Conservation (phyloP, 2,113 vertebrate genomes). For the Rhinoptilus africanus region DNA sequence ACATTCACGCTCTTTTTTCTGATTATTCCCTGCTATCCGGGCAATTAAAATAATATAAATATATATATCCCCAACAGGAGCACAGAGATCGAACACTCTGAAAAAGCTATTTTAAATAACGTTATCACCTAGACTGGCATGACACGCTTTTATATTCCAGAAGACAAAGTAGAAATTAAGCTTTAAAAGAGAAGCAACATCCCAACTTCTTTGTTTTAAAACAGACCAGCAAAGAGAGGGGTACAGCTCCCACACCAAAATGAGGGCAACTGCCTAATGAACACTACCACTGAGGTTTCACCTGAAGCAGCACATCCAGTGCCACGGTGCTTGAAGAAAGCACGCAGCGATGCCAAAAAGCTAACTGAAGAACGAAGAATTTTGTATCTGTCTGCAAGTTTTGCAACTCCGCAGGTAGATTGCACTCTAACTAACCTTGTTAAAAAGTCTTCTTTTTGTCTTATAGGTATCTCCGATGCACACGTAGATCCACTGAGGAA, state of each 20-base stretch:
- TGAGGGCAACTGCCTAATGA: constrained; percentile 18
- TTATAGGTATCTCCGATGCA: constrained; percentile 75
- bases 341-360: neutral
- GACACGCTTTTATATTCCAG: constrained; percentile 4
- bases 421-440: constrained; percentile 79
- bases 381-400: constrained; percentile 38
- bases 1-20: constrained; percentile 26
- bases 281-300: neutral
- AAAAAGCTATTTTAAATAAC: constrained; percentile 17
- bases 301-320: constrained; percentile 25
- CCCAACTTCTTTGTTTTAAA: neutral
- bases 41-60: constrained; percentile 16
- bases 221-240: neutral
- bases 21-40: constrained; percentile 26
- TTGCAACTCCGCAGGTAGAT: constrained; percentile 59
- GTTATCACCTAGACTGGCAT: constrained; percentile 14
- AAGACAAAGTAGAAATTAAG: constrained; percentile 25
- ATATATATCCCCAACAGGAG: neutral
- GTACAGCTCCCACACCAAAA: neutral
- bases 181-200: constrained; percentile 10
- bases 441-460: constrained; percentile 76
- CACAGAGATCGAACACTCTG: neutral
- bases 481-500: constrained; percentile 76
- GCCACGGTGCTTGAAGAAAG: neutral
- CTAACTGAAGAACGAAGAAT: neutral